Evolutionary conservation across 1,140 invertebrate genomes (phyloP).

Genomic region (Neuroterus valhalla): DNA sequence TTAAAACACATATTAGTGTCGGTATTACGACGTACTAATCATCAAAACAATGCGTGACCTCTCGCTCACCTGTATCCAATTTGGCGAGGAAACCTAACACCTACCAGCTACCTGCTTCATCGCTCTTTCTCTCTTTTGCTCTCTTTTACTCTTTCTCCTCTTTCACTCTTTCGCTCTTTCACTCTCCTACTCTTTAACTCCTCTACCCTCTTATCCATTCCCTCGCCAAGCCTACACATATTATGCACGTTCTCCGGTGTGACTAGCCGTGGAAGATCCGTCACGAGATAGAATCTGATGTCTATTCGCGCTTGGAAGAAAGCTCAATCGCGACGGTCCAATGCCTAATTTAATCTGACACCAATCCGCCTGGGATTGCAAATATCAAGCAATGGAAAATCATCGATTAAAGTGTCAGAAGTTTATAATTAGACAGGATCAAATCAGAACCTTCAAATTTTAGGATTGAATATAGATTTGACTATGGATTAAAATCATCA

Average conservation of each 20-base stretch:
- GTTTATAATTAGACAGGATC: too few species aligned
- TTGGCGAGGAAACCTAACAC: constrained; percentile 56
- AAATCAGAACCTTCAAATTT: too few species aligned
- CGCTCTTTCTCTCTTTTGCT: background rate
- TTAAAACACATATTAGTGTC: constrained; percentile 57
- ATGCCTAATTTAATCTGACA: too few species aligned
- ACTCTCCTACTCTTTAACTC: background rate
- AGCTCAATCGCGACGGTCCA: background rate
- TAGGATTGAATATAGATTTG: too few species aligned
- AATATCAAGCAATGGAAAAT: too few species aligned
- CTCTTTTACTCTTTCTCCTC: background rate
- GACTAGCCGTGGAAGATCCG: constrained; percentile 21
- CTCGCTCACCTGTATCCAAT: constrained; percentile 53
- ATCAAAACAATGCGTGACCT: constrained; percentile 58
- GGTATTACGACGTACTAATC: constrained; percentile 61
- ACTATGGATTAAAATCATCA: too few species aligned
- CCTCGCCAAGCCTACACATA: constrained; percentile 4
- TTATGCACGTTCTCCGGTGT: background rate
- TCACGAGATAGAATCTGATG: constrained; percentile 22
- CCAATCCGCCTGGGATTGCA: too few species aligned
- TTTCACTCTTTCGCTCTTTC: background rate
- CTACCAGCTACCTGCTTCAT: constrained; percentile 47
- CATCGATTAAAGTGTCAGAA: too few species aligned
- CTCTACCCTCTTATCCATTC: constrained; percentile 5
- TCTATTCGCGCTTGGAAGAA: constrained; percentile 21